A percentile compares a stretch with the other conserved stretches of the same genome.
Conservation (phyloP, 1,140 invertebrate species). For the Zophobas morio region DNA sequence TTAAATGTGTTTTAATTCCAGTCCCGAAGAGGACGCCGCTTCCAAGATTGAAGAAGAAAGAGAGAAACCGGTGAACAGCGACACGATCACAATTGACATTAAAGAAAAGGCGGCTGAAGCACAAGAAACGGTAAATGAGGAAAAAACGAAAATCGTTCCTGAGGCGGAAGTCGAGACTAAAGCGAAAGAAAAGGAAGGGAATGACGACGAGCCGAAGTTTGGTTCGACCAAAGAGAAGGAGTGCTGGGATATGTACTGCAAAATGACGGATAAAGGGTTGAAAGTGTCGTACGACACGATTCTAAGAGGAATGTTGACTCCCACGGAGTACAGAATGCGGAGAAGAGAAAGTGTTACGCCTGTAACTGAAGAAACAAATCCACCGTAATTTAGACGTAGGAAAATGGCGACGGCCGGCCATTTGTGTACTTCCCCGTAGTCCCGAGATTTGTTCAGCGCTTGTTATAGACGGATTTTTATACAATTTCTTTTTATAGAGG, state of each 20-base stretch:
- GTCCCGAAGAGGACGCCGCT: slow-evolving; percentile 1
- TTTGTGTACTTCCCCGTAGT: slow-evolving; percentile 12
- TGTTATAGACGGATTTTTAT: slow-evolving; percentile 35
- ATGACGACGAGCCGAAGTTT: slow-evolving; percentile 44
- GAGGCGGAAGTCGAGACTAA: background rate
- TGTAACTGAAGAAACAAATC: background rate
- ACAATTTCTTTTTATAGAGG: slow-evolving; percentile 36
- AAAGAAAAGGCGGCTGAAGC: background rate
- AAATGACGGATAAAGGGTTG: slow-evolving; percentile 81
- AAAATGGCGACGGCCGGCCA: background rate
- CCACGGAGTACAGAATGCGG: slow-evolving; percentile 76
- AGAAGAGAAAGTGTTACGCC: slow-evolving; percentile 50
- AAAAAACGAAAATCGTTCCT: slow-evolving; percentile 38
- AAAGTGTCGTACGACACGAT: slow-evolving; percentile 79
- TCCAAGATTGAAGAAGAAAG: slow-evolving; percentile 37
- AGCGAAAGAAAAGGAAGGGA: slow-evolving; percentile 18
- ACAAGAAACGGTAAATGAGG: background rate
- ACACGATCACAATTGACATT: slow-evolving; percentile 9
- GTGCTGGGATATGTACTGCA: slow-evolving; percentile 78
- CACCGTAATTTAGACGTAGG: slow-evolving; percentile 4
- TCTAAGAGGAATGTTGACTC: slow-evolving; percentile 79
- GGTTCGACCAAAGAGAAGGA: slow-evolving; percentile 68
- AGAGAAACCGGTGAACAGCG: slow-evolving; percentile 2
- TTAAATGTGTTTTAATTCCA: background rate
- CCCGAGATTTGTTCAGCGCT: slow-evolving; percentile 22